Evolutionary conservation across 2,797 vertebrate genomes (phyloP).

Genomic region (Acipenser ruthenus): DNA sequence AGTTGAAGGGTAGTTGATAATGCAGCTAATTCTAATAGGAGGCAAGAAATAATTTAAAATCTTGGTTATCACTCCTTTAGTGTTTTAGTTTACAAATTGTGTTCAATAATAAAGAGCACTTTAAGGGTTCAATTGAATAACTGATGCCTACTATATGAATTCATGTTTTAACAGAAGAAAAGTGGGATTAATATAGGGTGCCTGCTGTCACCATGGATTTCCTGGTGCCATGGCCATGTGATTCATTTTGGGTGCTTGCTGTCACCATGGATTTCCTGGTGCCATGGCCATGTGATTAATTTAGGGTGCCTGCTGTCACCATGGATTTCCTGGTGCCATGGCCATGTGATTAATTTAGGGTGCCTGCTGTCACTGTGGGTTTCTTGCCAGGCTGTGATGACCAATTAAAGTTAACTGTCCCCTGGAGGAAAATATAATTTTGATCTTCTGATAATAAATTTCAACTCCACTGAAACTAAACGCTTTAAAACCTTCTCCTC

Average conservation of each 20-base stretch:
- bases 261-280: not conserved
- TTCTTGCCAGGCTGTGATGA: not conserved
- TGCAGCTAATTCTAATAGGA: too few species aligned
- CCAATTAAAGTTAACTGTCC: constrained; percentile 3
- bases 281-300: not conserved
- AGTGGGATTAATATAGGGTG: not conserved
- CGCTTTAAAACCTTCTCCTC: not conserved
- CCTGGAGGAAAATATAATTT: not conserved
- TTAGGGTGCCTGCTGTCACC: not conserved
- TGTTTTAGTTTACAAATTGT: too few species aligned
- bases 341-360: constrained; percentile 1
- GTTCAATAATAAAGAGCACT: not conserved
- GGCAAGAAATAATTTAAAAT: too few species aligned
- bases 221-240: not conserved
- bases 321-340: not conserved
- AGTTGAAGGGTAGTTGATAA: too few species aligned
- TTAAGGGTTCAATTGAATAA: not conserved
- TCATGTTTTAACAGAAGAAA: not conserved
- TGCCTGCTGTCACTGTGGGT: constrained; percentile 3
- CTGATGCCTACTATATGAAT: too few species aligned
- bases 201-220: not conserved
- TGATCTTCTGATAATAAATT: too few species aligned
- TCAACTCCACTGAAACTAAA: not conserved
- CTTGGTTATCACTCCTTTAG: too few species aligned
- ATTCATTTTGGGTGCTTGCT: not conserved